A percentile compares a stretch with the other conserved stretches of the same genome.
Conservation (phyloP, 2,888 invertebrate species). For the Morpho helenor region DNA sequence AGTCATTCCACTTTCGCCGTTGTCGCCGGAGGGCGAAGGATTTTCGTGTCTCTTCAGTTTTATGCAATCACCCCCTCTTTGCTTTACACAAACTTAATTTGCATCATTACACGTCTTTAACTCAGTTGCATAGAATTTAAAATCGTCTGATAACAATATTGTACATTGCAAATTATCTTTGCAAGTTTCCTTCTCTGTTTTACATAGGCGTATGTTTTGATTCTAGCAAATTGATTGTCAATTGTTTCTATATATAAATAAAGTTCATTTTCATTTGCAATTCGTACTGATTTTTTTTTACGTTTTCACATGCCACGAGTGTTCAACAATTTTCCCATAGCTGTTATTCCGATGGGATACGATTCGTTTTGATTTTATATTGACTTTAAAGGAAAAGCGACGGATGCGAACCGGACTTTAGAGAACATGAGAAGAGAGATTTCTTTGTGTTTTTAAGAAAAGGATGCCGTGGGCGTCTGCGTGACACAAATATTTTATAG, state of each 20-base stretch:
- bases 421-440: slow-evolving; percentile 67
- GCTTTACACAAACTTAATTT: slow-evolving; percentile 1
- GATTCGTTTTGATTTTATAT: slow-evolving; percentile 36
- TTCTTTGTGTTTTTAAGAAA: slow-evolving; percentile 58
- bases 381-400: slow-evolving; percentile 64
- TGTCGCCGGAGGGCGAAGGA: slow-evolving; percentile 55
- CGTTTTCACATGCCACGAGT: slow-evolving; percentile 6
- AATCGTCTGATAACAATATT: slow-evolving; percentile 4
- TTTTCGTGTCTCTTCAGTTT: slow-evolving; percentile 59
- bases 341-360: slow-evolving; percentile 35
- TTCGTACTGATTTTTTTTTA: background rate
- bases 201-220: slow-evolving; percentile 8
- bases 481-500: slow-evolving; percentile 51
- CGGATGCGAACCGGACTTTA: slow-evolving; percentile 69
- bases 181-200: background rate
- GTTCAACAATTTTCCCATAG: background rate
- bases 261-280: slow-evolving; percentile 25
- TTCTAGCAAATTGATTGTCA: slow-evolving; percentile 15
- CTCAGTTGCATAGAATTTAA: background rate
- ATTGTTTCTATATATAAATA: slow-evolving; percentile 26
- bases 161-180: background rate
- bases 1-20: slow-evolving; percentile 58
- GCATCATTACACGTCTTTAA: slow-evolving; percentile 2
- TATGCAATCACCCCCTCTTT: slow-evolving; percentile 60
- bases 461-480: slow-evolving; percentile 57